Base-by-base conservation (phyloP, 2,113 vertebrate genomes). In the Tychaedon coryphoeus region DNA sequence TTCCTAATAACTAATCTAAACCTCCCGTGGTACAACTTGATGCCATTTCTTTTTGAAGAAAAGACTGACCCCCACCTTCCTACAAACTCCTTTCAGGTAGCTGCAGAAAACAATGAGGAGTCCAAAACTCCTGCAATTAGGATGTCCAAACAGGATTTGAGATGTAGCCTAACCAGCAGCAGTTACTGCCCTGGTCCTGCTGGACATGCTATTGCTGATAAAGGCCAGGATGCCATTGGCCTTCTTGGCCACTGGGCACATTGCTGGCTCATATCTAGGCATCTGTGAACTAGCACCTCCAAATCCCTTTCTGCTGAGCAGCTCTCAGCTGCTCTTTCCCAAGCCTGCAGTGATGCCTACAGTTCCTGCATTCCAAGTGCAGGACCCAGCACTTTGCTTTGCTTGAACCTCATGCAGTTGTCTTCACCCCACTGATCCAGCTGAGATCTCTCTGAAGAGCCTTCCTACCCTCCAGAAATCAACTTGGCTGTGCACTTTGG, bases 11-110 rank as follows among this genome's bases (percentile, higher is more conserved):
- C 36, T 43, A 33, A 51, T 19, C 38, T 28, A 60, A 69, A 76
- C 14, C 12, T 60, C 18, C 12, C 0, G 0, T 77, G 54, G 33
- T 19, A 45, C 54, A 69, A 6, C 9, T 60, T 19, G 33, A 43
- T 26, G 22, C 33, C 0, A 0, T 36, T 60, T 45, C 3, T 33
- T 60, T 45, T 2, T 33, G 33, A 6, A 69, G 51, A 85, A 29
- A 43, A 34, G 22, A 51, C 9, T 14, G 26, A 51, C 12, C 1
- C 8, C n/a, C 38, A 45, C 38, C 8, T 8, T 51, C 33, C 23
- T 28, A 33, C 12, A 60, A 22, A 3, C 33, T 76, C 54, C 18
- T 23, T 60, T 67, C 53, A 43, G 6, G 33, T n/a, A n/a, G 9
- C 31, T 60, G 5, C 24, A 26, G 38, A 60, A 38, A 76, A 26